Base-by-base conservation (phyloP, 1,140 invertebrate genomes). In the Uloborus diversus region DNA sequence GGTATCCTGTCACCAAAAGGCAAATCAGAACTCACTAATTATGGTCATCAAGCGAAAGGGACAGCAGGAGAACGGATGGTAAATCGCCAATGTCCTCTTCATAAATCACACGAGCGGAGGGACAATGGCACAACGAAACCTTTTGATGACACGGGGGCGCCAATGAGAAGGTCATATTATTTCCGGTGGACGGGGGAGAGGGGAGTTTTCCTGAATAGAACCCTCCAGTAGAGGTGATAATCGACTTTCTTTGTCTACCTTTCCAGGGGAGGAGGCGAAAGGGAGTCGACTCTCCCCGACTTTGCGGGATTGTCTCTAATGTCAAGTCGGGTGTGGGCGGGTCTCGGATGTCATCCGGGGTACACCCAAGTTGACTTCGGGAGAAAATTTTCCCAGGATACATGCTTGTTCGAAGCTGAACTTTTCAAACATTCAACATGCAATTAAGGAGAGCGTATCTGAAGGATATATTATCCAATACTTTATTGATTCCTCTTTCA, bases 41-140 rank as follows among this genome's bases (percentile, higher is more conserved):
- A 71, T 27, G 53, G 69, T 59, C 49, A 71, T 71, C 69, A 71
- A 61, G 56, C 17, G 23, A 11, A 28, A 33, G n/a, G 57, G 28
- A 7, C 57, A 11, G 28, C 51, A 32, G 17, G 23, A 20, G 17
- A 25, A 53, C n/a, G n/a, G n/a, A n/a, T n/a, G n/a, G 68, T 71
- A 51, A 59, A 42, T 71, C 53, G 49, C 59, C 51, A 32, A 30
- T n/a, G 28, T n/a, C 53, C 4, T 9, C 30, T 71, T 30, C 53
- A 71, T 71, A 71, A 59, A 71, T 71, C 69, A 71, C 53, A 27
- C 53, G 32, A 59, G 37, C 53, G 2, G 23, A 20, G 17, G 17
- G 35, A 59, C 56, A 69, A 69, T 69, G 30, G 32, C 9, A n/a
- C 30, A 7, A 30, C 7, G n/a, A 32, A 32, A 14, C n/a, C 66